Percentiles rank a stretch among this genome's conserved stretches.
Conservation (phyloP, 2,888 invertebrate genomes). For the Eupelmus urozonus region DNA sequence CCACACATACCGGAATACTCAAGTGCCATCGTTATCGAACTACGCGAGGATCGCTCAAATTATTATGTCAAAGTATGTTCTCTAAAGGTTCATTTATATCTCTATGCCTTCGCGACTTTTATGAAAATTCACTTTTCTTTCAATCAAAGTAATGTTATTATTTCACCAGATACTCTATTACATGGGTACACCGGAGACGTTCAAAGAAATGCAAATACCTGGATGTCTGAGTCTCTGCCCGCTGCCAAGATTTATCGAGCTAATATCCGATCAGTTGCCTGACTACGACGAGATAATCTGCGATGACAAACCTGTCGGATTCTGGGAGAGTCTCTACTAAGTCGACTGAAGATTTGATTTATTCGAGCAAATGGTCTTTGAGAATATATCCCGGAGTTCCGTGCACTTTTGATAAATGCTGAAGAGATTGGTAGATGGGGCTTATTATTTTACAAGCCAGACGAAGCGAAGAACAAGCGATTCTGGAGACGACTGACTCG, state of each 20-base stretch:
- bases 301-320: slow-evolving; percentile 32
- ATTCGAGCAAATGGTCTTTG: background rate
- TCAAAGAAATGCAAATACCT: slow-evolving; percentile 76
- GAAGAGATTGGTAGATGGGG: too few species aligned
- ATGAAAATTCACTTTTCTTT: slow-evolving; percentile 60
- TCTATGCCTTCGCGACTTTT: too few species aligned
- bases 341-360: background rate
- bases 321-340: too few species aligned
- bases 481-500: too few species aligned
- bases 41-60: slow-evolving; percentile 66
- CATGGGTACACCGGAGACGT: slow-evolving; percentile 75
- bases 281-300: slow-evolving; percentile 70
- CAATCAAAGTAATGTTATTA: background rate
- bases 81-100: too few species aligned
- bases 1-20: slow-evolving; percentile 81
- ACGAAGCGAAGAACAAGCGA: too few species aligned
- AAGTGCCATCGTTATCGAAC: slow-evolving; percentile 80
- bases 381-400: too few species aligned
- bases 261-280: slow-evolving; percentile 78
- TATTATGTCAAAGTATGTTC: slow-evolving; percentile 78
- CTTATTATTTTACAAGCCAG: too few species aligned
- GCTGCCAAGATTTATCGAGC: slow-evolving; percentile 77
- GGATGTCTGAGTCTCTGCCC: slow-evolving; percentile 79
- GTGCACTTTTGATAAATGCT: too few species aligned
- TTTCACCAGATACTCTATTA: slow-evolving; percentile 78